Evolutionary conservation across 1,140 invertebrate species (phyloP), one percentile per base, ranked within the genome.

Genomic region (Drosophila quadrilineata): DNA sequence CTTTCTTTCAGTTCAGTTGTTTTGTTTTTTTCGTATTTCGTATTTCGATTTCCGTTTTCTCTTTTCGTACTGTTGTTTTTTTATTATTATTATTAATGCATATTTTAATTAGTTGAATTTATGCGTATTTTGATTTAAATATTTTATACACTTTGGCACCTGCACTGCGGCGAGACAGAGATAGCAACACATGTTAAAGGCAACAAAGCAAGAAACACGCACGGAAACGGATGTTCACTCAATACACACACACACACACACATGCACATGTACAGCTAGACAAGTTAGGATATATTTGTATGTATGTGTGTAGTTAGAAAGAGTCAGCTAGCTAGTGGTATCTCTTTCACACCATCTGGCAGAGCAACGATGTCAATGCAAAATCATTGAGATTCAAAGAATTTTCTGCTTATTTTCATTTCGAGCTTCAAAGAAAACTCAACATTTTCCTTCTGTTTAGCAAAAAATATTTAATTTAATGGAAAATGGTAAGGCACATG

Each of bases 81-180:
- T 57, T 16, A 21, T 29, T 24, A 24, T 46, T 10, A 17, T 9
- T 48, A n/a, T 38, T 8, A 17, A 22, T 50, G 8, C 17, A 14
- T 57, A 19, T 38, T 40, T 65, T 26, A 45, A 43, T 65, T 26
- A 35, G 17, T 33, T 26, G n/a, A 56, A 31, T 49, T 48, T 24
- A 24, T 19, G 24, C 31, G 4, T 14, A 5, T 19, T 43, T 53
- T 26, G 35, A 3, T 38, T 50, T 62, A 17, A 33, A 16, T 53
- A 62, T 62, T 54, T n/a, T n/a, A n/a, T n/a, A n/a, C n/a, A n/a
- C n/a, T n/a, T n/a, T n/a, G n/a, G 58, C 49, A 60, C 48, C 43
- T 53, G 17, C 24, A 6, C 40, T 57, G 22, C 4, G 29, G 12
- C 26, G 17, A 24, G n/a, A 41, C 17, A 31, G 21, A 35, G 33